These are phyloP conservation scores for Anguilla japonica DNA, from an alignment of 2,113 vertebrate species.

Conservation along the genomic window DNA sequence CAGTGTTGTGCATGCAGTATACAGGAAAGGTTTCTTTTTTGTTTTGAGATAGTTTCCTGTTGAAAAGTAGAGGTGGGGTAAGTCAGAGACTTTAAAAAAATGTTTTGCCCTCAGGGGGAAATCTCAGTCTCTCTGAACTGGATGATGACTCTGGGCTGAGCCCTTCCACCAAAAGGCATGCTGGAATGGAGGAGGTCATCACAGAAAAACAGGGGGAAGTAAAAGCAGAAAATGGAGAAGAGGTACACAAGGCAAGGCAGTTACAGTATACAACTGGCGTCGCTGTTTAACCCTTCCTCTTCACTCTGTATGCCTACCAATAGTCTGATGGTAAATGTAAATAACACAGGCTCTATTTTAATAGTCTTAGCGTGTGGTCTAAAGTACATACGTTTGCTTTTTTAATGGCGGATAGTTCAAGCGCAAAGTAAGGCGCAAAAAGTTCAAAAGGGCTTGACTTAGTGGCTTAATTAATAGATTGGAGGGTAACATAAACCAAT, in stretches of 20 bases:
- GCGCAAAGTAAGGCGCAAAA: too few species aligned
- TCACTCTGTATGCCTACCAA: not conserved
- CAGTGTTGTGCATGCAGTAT: not conserved
- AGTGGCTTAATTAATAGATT: too few species aligned
- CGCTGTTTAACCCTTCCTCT: not conserved
- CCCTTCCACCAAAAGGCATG: constrained; percentile 47
- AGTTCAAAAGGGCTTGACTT: too few species aligned
- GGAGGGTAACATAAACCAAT: too few species aligned
- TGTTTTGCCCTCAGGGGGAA: constrained; percentile 44
- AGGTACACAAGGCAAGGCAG: constrained; percentile 41
- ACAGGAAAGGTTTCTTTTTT: not conserved
- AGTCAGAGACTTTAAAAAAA: not conserved
- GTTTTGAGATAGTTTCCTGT: not conserved
- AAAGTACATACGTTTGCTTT: too few species aligned
- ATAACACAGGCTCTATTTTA: too few species aligned
- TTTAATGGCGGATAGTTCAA: too few species aligned
- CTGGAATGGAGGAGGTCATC: constrained; percentile 38
- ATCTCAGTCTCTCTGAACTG: constrained; percentile 56
- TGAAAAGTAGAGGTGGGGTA: not conserved
- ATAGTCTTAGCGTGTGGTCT: too few species aligned
- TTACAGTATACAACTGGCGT: not conserved
- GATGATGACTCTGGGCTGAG: constrained; percentile 59
- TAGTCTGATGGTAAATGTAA: not conserved
- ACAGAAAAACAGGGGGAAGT: constrained; percentile 30
- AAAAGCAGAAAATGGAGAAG: constrained; percentile 65